Percentiles rank a stretch among this genome's conserved stretches.
Conservation (phyloP, 2,888 invertebrate species). For the Leucozona laternaria region DNA sequence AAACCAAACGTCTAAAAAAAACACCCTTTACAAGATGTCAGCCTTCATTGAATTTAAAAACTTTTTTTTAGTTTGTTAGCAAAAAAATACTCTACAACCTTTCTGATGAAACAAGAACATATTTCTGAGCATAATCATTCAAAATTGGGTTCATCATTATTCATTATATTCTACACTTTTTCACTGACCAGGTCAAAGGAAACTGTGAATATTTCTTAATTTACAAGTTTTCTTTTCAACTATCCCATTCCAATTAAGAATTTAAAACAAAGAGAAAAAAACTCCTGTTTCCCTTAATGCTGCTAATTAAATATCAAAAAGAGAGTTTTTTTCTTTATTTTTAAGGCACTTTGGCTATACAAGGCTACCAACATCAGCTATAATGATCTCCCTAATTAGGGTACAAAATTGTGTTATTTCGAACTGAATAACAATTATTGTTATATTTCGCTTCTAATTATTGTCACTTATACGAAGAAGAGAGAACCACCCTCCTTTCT, state of each 20-base stretch:
- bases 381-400: conserved; percentile 63
- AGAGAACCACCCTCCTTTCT: not conserved
- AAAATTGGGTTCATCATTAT: conserved; percentile 6
- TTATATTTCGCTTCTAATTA: conserved; percentile 52
- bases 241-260: conserved; percentile 18
- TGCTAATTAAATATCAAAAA: conserved; percentile 54
- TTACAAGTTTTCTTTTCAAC: conserved; percentile 5
- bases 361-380: conserved; percentile 26
- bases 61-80: too few relatives aligned
- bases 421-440: conserved; percentile 38
- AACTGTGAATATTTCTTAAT: not conserved
- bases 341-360: conserved; percentile 21
- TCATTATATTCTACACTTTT: too few relatives aligned
- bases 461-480: conserved; percentile 31
- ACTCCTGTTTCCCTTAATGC: not conserved
- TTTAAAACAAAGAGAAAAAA: not conserved
- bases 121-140: not conserved
- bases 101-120: not conserved
- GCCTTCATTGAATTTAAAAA: too few relatives aligned
- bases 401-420: conserved; percentile 37
- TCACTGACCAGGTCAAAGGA: conserved; percentile 1
- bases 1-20: too few relatives aligned
- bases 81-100: not conserved
- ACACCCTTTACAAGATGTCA: too few relatives aligned
- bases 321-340: not conserved